A percentile compares a stretch with the other conserved stretches of the same genome.
These are phyloP conservation scores for Phocoena phocoena DNA, from an alignment of 2,113 vertebrate species.

Conservation along the genomic window DNA sequence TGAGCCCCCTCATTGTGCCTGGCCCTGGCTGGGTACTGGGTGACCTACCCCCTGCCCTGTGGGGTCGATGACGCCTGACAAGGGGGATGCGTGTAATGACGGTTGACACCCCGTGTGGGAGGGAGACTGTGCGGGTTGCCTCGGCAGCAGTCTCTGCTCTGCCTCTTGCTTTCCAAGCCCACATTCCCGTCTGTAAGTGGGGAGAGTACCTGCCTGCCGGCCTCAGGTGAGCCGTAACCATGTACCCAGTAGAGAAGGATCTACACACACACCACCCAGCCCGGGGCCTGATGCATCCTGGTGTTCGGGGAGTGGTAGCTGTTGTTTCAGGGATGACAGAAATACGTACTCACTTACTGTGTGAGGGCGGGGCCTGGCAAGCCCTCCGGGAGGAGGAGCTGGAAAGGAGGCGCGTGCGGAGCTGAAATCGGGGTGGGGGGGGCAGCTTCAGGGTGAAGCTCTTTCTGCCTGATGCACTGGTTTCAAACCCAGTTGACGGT, in stretches of 20 bases:
- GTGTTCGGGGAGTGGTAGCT: background rate
- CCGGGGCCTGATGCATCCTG: fast-evolving
- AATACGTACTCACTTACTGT: background rate
- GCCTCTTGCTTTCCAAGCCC: background rate
- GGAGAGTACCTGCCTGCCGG: background rate
- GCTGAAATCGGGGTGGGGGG: no score
- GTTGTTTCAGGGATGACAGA: background rate
- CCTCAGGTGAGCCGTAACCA: fast-evolving
- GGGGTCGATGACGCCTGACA: background rate
- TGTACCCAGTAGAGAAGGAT: fast-evolving
- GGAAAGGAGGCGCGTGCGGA: background rate
- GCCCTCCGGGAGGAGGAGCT: background rate
- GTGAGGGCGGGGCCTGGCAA: fast-evolving
- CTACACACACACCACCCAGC: background rate
- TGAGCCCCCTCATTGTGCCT: background rate
- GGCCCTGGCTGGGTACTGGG: background rate
- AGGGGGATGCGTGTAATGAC: background rate
- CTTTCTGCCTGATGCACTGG: fast-evolving
- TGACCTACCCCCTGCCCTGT: background rate
- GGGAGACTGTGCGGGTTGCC: background rate
- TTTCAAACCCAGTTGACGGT: background rate
- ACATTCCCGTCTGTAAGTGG: background rate
- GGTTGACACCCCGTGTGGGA: background rate
- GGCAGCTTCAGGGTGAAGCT: background rate
- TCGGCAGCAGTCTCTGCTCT: background rate